These are phyloP conservation scores for Pangasius mekongensis DNA, from an alignment of 2,797 vertebrate species.

Conservation along the genomic window DNA sequence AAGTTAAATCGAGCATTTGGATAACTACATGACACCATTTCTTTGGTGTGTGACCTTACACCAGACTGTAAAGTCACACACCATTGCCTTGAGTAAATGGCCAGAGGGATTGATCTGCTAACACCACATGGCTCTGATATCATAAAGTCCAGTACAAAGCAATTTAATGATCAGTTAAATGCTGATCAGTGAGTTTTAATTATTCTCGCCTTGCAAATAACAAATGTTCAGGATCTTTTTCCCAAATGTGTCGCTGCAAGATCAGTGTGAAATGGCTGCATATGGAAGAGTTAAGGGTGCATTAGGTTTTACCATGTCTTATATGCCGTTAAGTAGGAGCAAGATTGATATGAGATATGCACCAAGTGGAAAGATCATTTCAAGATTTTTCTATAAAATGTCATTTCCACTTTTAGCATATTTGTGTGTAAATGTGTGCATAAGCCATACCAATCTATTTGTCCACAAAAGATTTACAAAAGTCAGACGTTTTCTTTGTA, in stretches of 20 bases:
- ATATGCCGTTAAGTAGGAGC: neutral
- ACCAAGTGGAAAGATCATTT: neutral
- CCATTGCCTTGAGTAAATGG: conserved; percentile 57
- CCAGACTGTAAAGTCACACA: conserved; percentile 45
- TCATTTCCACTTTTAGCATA: neutral
- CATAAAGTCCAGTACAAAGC: conserved; percentile 5
- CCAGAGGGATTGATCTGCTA: conserved; percentile 32
- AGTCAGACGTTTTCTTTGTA: neutral
- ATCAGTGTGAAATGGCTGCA: neutral
- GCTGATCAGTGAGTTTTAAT: conserved; percentile 15
- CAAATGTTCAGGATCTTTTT: neutral
- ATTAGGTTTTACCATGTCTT: neutral
- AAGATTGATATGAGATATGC: too few species aligned
- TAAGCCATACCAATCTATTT: neutral
- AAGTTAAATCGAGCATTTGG: conserved; percentile 5
- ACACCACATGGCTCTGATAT: conserved; percentile 40
- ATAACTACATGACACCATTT: conserved; percentile 41
- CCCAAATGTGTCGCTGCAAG: neutral
- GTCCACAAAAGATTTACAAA: neutral
- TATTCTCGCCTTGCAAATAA: conserved; percentile 14
- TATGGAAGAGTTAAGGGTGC: neutral
- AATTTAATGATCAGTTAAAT: conserved; percentile 37
- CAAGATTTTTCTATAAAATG: too few species aligned
- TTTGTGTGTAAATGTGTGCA: neutral
- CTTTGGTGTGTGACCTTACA: neutral